Base-by-base conservation (phyloP, 2,113 vertebrate species). In the Tonatia bakeri region DNA sequence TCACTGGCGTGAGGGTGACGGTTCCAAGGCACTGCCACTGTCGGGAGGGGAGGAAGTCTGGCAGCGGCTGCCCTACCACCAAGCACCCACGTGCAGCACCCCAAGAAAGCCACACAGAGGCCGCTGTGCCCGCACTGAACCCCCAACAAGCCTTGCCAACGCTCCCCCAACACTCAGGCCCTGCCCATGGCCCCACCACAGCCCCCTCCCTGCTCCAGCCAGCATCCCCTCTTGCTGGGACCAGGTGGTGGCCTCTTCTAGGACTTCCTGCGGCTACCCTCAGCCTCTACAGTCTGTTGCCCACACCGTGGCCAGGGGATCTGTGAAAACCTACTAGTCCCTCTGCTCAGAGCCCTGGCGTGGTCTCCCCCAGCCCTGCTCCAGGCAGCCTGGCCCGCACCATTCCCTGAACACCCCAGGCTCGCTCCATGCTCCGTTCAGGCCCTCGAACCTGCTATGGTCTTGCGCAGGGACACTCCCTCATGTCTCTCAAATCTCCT, bases 181-280 rank as follows among this genome's bases (percentile, higher is more conserved):
- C 56, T 33, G 38, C 56, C 65, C 22, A 80, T 15, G 13, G 22
- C 73, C 16, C 56, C 11, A 0, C 11, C 2, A 3, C 45, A 36
- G 1, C 15, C 7, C 33, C 22, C 4, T 12, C 26, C 38, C 80
- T 13, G 54, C 54, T 33, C 56, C 56, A 20, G 38, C 56, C 38
- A 54, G 52, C 45, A 38, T 13, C 4, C 4, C 24, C 56, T 28
- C 61, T 19, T 0, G 9, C 67, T n/a, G 17, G 20, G 33, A 28
- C n/a, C 47, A 10, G 28, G 1, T 0, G 0, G 65, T 1, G 0
- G 67, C 54, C 50, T 87, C 50, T 12, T 72, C 17, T 6, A 0
- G 54, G 56, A 28, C 36, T 31, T 47, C 50, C 70, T 0, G 7
- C 17, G 8, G 14, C 61, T 43, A 7, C 28, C 67, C 56, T 6